These are phyloP conservation scores for Antrozous pallidus DNA, from an alignment of 2,797 vertebrate species.

Conservation along the genomic window DNA sequence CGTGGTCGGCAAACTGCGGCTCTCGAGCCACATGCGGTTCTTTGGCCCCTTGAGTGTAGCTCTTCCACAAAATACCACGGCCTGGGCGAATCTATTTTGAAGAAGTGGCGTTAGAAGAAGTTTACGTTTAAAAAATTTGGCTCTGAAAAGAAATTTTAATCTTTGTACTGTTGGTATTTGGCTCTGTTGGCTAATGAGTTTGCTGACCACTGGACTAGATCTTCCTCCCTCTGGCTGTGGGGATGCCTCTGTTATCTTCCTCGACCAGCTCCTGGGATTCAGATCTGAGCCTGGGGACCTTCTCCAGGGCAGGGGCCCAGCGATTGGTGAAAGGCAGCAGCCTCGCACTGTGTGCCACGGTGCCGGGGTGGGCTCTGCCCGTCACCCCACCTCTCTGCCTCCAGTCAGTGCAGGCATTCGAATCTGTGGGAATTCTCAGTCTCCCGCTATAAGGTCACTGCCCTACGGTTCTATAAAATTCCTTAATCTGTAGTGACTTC, in stretches of 20 bases:
- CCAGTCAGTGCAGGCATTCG: neutral
- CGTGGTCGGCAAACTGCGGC: too few relatives aligned
- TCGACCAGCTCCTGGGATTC: neutral
- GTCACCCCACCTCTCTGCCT: neutral
- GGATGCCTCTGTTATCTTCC: neutral
- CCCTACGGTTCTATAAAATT: neutral
- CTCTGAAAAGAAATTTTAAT: too few relatives aligned
- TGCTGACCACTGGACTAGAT: too few relatives aligned
- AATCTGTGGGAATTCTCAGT: neutral
- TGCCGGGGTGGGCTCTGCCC: neutral
- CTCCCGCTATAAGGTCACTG: neutral
- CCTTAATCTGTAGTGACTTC: neutral
- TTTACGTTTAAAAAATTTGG: too few relatives aligned
- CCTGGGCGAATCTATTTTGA: too few relatives aligned
- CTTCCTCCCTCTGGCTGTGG: neutral
- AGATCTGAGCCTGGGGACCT: neutral
- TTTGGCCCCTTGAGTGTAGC: too few relatives aligned
- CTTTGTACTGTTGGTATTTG: too few relatives aligned
- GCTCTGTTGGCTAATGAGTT: too few relatives aligned
- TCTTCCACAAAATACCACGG: too few relatives aligned
- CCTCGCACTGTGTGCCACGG: accelerated
- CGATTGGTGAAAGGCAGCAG: neutral
- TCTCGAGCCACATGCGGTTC: too few relatives aligned
- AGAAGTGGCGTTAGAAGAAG: too few relatives aligned
- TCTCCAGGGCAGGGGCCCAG: neutral